Evolutionary conservation across 2,113 vertebrate genomes (phyloP).

Genomic region (Pseudorectes ferrugineus): DNA sequence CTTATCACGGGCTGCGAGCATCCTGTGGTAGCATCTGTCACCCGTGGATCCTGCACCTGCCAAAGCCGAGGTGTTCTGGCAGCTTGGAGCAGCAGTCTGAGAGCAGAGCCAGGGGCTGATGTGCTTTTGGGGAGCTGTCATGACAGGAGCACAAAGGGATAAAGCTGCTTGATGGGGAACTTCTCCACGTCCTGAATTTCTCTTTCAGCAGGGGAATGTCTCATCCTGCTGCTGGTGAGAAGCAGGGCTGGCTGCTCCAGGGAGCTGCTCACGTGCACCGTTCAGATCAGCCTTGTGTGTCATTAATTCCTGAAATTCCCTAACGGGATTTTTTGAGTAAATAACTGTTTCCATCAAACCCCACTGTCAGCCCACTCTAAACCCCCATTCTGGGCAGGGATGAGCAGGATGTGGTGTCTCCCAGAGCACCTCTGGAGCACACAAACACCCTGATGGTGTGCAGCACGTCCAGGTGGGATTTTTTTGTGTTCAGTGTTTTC

Average conservation of each 20-base stretch:
- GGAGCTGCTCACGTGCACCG: not conserved
- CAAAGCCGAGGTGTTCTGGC: not conserved
- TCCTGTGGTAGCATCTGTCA: not conserved
- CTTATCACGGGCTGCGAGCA: not conserved
- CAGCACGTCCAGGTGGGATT: fast-evolving
- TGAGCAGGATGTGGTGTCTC: not conserved
- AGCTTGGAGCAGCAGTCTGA: not conserved
- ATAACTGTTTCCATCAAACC: not conserved
- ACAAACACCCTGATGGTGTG: fast-evolving
- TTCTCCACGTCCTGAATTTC: not conserved
- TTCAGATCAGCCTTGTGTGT: not conserved
- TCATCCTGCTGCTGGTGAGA: not conserved
- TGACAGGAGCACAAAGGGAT: conserved; percentile 60
- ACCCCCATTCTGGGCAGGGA: fast-evolving
- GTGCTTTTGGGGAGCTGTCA: conserved; percentile 20
- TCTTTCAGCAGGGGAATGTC: not conserved
- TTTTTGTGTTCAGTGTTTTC: not conserved
- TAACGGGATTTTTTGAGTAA: not conserved
- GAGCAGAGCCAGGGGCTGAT: conserved; percentile 39
- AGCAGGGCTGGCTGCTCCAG: not conserved
- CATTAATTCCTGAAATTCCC: not conserved
- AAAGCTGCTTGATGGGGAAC: conserved; percentile 9
- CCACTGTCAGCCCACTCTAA: not conserved
- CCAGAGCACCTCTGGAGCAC: not conserved
- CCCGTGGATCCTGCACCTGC: not conserved